These are phyloP conservation scores for Quadroppia sp. DNA, from an alignment of 2,888 invertebrate species.

Conservation along the genomic window DNA sequence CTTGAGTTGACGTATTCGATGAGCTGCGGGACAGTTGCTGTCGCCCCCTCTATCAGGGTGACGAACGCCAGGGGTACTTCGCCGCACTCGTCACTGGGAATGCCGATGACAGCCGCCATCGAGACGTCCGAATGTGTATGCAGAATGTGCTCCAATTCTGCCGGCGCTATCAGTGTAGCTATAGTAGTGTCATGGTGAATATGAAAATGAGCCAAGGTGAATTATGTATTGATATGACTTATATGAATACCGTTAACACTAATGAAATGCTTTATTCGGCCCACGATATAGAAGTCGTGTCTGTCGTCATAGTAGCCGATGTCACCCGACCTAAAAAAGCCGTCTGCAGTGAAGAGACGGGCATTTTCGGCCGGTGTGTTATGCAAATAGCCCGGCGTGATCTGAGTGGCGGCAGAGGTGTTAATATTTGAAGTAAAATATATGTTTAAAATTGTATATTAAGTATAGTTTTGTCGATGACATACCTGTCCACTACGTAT, in stretches of 20 bases:
- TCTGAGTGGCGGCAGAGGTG: background rate
- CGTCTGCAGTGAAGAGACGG: background rate
- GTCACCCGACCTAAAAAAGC: background rate
- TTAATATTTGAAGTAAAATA: too few relatives aligned
- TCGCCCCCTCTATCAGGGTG: background rate
- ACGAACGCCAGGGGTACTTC: background rate
- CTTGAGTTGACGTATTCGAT: background rate
- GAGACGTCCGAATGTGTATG: background rate
- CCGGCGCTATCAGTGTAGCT: background rate
- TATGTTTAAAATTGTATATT: background rate
- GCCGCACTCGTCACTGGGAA: background rate
- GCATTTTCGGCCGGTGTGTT: background rate
- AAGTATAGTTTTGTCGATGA: too few relatives aligned
- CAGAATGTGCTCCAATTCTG: background rate
- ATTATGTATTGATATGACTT: too few relatives aligned
- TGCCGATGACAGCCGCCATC: background rate
- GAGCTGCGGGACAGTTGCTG: background rate
- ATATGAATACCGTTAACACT: background rate
- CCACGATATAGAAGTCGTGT: background rate
- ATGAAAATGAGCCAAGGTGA: too few relatives aligned
- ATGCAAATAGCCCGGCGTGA: background rate
- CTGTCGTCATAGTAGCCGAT: conserved; percentile 6
- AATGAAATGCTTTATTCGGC: background rate
- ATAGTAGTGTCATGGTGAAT: too few relatives aligned
- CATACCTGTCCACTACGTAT: background rate